Evolutionary conservation across 2,888 invertebrate genomes (phyloP), one percentile per base, ranked within the genome.

Genomic region (Antheraea assamensis): DNA sequence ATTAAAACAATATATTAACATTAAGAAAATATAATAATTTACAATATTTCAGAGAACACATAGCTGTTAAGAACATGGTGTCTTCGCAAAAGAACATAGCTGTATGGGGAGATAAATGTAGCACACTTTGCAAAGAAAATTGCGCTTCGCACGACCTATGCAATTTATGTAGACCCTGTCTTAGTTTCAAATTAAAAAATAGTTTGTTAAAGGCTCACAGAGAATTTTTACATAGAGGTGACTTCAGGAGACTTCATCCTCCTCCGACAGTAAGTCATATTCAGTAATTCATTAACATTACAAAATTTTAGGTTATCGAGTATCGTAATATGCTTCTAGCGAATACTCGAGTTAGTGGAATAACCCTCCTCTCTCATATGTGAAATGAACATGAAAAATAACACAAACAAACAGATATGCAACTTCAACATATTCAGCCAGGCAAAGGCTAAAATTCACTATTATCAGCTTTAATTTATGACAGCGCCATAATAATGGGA

Each of bases 231-330:
- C 97, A 97, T 86, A 95, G 96, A 81, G 96, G 97, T 74, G 97
- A 97, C 79, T 98, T 97, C 88, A 96, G 96, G 83, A 95, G 99
- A 80, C 95, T 99, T 42, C 96, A 97, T 83, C 99, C 99, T 1
- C 97, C 97, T 19, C 85, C 96, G 47, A 96, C 97, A 95, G 96
- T 88, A 77, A 79, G 82, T 74, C 5, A 35, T 31, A 30, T 64
- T 19, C 13, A 52, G 24, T 58, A 64, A 30, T 64, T 17, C 21
- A 27, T 24, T 24, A 58, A n/a, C n/a, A 58, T 8, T 3, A 24
- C 21, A 7, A 52, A 42, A 0, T 42, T 42, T 42, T 42, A 13
- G 13, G 13, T 42, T 42, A 42, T 13, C 42, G 42, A 42, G 10
- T 42, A 42, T 42, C 13, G n/a, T 42, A 10, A 42, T 42, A 42